phyloP scores from a whole-genome alignment of 2,113 vertebrate species.

The Oplegnathus fasciatus region DNA sequence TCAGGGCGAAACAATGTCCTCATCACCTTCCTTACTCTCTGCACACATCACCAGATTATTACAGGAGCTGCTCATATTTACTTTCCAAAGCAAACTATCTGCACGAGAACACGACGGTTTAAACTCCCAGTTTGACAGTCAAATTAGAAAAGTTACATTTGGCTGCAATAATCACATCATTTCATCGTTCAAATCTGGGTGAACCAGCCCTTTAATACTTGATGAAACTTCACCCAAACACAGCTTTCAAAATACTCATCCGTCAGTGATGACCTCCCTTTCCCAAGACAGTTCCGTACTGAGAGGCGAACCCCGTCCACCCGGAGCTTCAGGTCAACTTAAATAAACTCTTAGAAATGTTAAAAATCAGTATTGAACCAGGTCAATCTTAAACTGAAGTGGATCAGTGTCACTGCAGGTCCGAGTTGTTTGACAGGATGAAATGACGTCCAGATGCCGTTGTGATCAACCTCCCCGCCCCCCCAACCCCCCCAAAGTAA shows the following conservation, averaged over 20 bases:
- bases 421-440: constrained; percentile 67
- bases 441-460: constrained; percentile 65
- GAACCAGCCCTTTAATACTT: neutral
- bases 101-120: neutral
- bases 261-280: too few species aligned
- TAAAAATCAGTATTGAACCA: neutral
- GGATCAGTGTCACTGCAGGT: constrained; percentile 13
- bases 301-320: neutral
- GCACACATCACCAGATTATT: too few species aligned
- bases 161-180: too few species aligned
- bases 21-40: too few species aligned
- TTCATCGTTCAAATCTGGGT: neutral
- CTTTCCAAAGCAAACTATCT: too few species aligned
- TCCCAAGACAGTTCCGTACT: neutral
- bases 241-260: too few species aligned
- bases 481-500: constrained; percentile 61
- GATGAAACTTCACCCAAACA: too few species aligned
- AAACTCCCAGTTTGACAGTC: neutral
- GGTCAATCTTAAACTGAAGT: neutral
- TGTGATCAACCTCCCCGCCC: neutral
- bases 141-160: too few species aligned
- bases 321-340: neutral
- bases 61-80: too few species aligned
- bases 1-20: too few species aligned
- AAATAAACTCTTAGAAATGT: constrained; percentile 11